Evolutionary conservation across 1,140 invertebrate species (phyloP), one percentile per base, ranked within the genome.

Genomic region (Drosophila saltans): DNA sequence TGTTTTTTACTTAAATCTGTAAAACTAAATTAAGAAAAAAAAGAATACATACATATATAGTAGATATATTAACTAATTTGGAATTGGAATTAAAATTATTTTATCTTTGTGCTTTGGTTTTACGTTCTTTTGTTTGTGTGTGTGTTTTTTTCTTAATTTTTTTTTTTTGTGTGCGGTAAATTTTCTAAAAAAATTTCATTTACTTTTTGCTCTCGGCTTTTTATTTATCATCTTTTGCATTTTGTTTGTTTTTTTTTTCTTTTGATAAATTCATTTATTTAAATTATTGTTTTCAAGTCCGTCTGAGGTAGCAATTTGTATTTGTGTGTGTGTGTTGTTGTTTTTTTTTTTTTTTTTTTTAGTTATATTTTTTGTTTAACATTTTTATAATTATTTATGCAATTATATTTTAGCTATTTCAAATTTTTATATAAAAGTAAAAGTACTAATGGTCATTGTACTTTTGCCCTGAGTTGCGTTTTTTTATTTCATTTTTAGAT

Each of bases 381-480:
- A 21, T 48, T 78, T 21, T 21, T 62, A 59, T 69, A 67, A 55
- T 72, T 57, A 43, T 56, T 68, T 58, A 66, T 76, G 55, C 71
- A 48, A 60, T 75, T 74, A 64, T 65, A 78, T 72, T 76, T 67
- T 66, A 66, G 63, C 48, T 58, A 79, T 67, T 60, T 79, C 62
- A 69, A 71, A 77, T 75, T 58, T 75, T 58, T 76, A 73, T 83
- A 80, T 85, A 73, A 71, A 77, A 68, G 72, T 73, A 76, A 78
- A 91, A 91, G 86, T 91, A 90, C 83, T 76, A 81, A 90, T 77
- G 77, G 72, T 91, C 85, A 86, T 92, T 92, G 91, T 92, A 92
- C 91, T 91, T 92, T 92, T 92, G 91, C 91, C 91, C 91, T 92
- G 91, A 92, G 91, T 91, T 81, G 77, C 33, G 33, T 62, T 76